Evolutionary conservation across 2,797 vertebrate genomes (phyloP).

Genomic region (Momotus momota): DNA sequence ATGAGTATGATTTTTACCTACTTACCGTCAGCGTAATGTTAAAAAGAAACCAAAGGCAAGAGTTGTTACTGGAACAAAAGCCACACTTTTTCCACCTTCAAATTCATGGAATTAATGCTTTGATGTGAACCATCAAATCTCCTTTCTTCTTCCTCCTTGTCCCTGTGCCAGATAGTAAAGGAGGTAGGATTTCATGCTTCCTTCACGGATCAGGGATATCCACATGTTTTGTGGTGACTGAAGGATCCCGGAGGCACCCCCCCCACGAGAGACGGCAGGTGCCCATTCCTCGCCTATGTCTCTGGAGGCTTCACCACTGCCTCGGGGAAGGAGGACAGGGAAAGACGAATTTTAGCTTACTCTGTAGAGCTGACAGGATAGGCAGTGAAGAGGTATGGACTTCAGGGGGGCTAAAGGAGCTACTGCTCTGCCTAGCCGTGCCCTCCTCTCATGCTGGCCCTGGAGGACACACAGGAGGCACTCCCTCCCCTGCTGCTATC

Average conservation of each 20-base stretch:
- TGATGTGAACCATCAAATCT: neutral
- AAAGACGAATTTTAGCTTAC: neutral
- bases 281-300: neutral
- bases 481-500: neutral
- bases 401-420: neutral
- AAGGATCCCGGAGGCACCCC: neutral
- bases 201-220: fast-evolving
- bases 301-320: neutral
- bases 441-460: neutral
- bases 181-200: fast-evolving
- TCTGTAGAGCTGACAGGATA: neutral
- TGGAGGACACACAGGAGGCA: neutral
- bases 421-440: neutral
- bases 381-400: neutral
- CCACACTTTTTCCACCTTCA: neutral
- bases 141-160: neutral
- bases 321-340: neutral
- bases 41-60: constrained; percentile 45
- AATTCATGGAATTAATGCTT: neutral
- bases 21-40: neutral
- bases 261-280: fast-evolving
- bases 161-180: neutral
- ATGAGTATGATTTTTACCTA: constrained; percentile 66
- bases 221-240: neutral
- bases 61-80: constrained; percentile 17